A percentile compares a stretch with the other conserved stretches of the same genome.
These are phyloP conservation scores for Amphipyra tragopoginis DNA, from an alignment of 2,888 invertebrate genomes.

Conservation along the genomic window DNA sequence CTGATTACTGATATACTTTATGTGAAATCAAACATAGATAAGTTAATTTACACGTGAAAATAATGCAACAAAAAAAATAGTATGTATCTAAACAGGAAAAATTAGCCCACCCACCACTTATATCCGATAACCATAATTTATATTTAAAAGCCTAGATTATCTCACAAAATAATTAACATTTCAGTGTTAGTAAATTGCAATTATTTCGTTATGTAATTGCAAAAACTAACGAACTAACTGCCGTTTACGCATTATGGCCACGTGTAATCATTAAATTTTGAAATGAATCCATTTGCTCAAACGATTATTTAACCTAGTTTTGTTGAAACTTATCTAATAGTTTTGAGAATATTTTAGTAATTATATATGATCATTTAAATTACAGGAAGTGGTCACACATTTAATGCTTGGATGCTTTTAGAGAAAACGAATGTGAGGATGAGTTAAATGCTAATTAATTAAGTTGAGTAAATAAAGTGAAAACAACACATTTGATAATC, in stretches of 20 bases:
- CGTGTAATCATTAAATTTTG: constrained; percentile 45
- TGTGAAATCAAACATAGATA: no score
- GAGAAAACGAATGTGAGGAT: constrained; percentile 1
- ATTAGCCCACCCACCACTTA: no score
- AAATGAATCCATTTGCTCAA: constrained; percentile 39
- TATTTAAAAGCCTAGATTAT: constrained; percentile 10
- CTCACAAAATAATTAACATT: constrained; percentile 24
- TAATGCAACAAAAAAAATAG: no score
- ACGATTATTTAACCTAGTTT: constrained; percentile 43
- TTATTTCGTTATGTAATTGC: constrained; percentile 36
- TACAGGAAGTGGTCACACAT: constrained; percentile 1
- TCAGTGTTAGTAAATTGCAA: constrained; percentile 30
- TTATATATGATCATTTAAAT: neutral
- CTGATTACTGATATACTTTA: no score
- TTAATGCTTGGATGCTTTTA: constrained; percentile 2
- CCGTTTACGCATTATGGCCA: constrained; percentile 43
- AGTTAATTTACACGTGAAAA: no score
- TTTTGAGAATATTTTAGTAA: constrained; percentile 14
- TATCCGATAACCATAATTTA: neutral
- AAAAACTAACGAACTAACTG: constrained; percentile 13
- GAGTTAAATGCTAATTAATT: neutral
- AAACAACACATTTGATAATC: no score
- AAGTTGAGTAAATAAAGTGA: neutral
- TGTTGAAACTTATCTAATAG: constrained; percentile 41
- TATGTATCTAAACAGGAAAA: no score